Base-by-base conservation (phyloP, 2,888 invertebrate species). In the Caenorhabditis panamensis region DNA sequence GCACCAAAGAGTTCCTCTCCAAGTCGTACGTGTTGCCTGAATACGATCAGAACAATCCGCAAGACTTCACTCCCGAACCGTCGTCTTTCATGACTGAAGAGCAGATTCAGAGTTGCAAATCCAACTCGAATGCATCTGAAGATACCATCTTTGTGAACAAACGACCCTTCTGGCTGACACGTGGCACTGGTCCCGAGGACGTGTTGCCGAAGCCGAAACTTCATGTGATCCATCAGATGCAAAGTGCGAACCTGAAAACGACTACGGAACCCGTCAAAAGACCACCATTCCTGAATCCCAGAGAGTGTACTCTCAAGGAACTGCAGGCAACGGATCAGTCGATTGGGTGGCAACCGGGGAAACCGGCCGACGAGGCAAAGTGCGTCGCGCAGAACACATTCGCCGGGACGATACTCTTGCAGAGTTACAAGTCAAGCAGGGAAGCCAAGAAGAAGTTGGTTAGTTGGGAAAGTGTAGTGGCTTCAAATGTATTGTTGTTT, bases 101-200 rank as follows among this genome's bases (percentile, higher is more conserved):
- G 2, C 28, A 47, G 18, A 26, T 26, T 26, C 18, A 44, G 2
- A 8, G 1, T 9, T n/a, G 18, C 16, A 24, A n/a, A 18, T 13
- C 8, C 3, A 63, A 63, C n/a, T 0, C 20, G 9, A 1, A 20
- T n/a, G 24, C 8, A 16, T 16, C 8, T 4, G 11, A n/a, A 18
- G 20, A 44, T 2, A 22, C 31, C 4, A n/a, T 68, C 0, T 68
- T 68, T 16, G 4, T 68, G 0, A 59, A 49, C 44, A 59, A 22
- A 24, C 58, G 68, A 31, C 68, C 68, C 0, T 68, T 49, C 24
- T 68, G 68, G 68, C 18, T 68, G 24, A 59, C 36, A 18, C 68
- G 68, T 24, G 16, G 41, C 41, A 41, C 9, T 31, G 31, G 5
- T 31, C 31, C 31, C 5, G 41, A 41, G 13, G 41, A 41, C 16